Evolutionary conservation across 2,113 vertebrate species (phyloP).

Genomic region (Bujurquina vittata): DNA sequence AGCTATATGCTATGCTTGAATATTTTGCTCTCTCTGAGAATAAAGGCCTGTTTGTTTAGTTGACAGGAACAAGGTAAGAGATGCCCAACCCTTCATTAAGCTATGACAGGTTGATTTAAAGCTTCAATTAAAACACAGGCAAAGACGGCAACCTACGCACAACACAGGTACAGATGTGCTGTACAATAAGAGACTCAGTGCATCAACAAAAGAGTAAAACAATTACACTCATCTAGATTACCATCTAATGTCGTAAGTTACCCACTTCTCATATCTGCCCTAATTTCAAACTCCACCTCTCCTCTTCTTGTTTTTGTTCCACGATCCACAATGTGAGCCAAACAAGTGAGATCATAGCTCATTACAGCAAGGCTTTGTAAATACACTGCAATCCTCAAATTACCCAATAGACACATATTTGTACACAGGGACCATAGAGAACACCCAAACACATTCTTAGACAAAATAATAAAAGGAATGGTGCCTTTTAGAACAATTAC

Average conservation of each 20-base stretch:
- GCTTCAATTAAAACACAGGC: slow-evolving; percentile 47
- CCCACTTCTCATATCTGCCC: neutral
- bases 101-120: slow-evolving; percentile 62
- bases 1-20: slow-evolving; percentile 1
- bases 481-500: slow-evolving; percentile 23
- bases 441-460: slow-evolving; percentile 4
- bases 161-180: slow-evolving; percentile 11
- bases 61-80: slow-evolving; percentile 30
- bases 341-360: slow-evolving; percentile 64
- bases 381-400: slow-evolving; percentile 41
- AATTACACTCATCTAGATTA: slow-evolving; percentile 44
- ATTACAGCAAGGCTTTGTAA: slow-evolving; percentile 52
- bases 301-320: slow-evolving; percentile 26
- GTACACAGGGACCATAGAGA: neutral
- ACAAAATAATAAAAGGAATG: slow-evolving; percentile 7
- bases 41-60: slow-evolving; percentile 56
- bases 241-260: slow-evolving; percentile 36
- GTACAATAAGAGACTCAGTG: slow-evolving; percentile 20
- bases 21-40: slow-evolving; percentile 13
- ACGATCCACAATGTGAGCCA: slow-evolving; percentile 22
- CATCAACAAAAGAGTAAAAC: slow-evolving; percentile 24
- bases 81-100: slow-evolving; percentile 36
- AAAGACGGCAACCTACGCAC: slow-evolving; percentile 1
- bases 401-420: slow-evolving; percentile 30
- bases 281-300: neutral